Conservation (phyloP, 2,113 vertebrate species). For the Nipponia nippon region DNA sequence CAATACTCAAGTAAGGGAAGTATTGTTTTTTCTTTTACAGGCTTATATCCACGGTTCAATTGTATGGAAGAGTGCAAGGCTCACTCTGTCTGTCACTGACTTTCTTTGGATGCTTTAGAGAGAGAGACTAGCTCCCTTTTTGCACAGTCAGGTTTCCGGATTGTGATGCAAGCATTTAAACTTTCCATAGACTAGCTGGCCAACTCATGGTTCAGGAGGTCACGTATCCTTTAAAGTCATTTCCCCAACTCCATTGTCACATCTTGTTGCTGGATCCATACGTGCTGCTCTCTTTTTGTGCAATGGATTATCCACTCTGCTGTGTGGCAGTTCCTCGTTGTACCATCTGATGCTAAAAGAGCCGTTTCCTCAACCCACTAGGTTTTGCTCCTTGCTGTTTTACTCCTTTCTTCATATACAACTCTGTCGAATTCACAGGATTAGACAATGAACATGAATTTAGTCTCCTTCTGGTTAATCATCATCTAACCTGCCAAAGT, state of each 20-base stretch:
- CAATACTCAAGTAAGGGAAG: neutral
- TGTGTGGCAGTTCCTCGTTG: neutral
- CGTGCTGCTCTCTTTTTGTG: neutral
- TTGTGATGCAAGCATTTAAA: neutral
- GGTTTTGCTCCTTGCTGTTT: neutral
- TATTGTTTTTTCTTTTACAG: neutral
- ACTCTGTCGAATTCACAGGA: neutral
- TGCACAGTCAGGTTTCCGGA: neutral
- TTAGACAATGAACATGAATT: neutral
- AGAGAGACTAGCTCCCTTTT: neutral
- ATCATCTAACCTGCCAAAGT: constrained; percentile 1
- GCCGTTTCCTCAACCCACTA: neutral
- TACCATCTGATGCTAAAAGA: neutral
- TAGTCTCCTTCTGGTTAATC: neutral
- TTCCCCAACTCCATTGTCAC: neutral
- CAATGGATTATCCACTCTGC: neutral
- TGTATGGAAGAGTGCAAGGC: neutral
- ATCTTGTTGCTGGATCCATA: neutral
- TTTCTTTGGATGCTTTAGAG: neutral
- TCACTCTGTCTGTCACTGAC: neutral
- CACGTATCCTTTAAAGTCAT: neutral
- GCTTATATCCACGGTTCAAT: neutral
- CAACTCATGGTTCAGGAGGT: neutral
- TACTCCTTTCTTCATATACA: neutral
- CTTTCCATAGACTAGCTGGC: neutral